Conservation (phyloP, 1,140 invertebrate species). For the Drosophila serrata region DNA sequence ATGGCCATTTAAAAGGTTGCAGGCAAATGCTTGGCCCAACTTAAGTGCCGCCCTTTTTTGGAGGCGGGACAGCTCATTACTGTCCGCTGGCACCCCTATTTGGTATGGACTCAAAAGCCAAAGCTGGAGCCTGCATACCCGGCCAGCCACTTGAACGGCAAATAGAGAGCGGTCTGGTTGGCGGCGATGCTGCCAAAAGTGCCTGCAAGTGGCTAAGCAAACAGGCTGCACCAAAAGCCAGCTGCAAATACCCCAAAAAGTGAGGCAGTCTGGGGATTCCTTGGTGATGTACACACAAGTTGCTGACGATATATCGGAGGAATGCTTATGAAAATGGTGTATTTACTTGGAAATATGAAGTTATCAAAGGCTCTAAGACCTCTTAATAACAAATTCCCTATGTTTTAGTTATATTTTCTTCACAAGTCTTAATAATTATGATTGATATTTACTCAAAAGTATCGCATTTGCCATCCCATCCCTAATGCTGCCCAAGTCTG, state of each 20-base stretch:
- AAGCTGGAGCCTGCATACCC: conserved; percentile 6
- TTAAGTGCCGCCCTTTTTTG: conserved; percentile 17
- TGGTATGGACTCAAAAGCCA: conserved; percentile 5
- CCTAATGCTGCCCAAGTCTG: conserved; percentile 10
- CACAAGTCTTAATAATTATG: no score
- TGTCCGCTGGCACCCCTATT: neutral
- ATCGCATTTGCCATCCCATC: neutral
- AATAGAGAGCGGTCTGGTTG: conserved; percentile 14
- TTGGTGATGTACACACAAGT: neutral
- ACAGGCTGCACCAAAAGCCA: conserved; percentile 24
- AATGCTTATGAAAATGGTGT: neutral
- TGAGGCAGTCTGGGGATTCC: neutral
- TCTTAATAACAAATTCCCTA: no score
- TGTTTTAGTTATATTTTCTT: no score
- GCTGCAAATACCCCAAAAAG: conserved; percentile 27
- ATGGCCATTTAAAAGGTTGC: conserved; percentile 71
- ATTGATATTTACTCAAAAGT: no score
- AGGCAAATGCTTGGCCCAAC: conserved; percentile 39
- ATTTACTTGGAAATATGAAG: no score
- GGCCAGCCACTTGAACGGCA: conserved; percentile 20
- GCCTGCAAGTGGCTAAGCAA: conserved; percentile 53
- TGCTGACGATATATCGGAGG: neutral
- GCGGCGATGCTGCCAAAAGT: conserved; percentile 29
- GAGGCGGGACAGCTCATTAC: conserved; percentile 18
- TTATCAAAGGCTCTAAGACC: no score